Base-by-base conservation (phyloP, 2,888 invertebrate genomes). In the Hirtodrosophila duncani region DNA sequence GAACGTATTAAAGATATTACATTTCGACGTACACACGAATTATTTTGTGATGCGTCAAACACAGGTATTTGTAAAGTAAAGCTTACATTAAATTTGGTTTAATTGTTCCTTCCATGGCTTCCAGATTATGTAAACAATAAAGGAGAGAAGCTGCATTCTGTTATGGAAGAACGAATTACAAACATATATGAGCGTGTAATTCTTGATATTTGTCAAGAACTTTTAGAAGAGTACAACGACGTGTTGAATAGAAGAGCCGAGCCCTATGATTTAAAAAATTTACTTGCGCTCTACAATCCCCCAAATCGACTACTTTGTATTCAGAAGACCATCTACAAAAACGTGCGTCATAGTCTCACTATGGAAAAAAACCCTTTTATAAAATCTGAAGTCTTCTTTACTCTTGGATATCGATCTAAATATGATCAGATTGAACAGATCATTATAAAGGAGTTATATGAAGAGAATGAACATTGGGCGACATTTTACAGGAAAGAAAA, bases 381-480 rank as follows among this genome's bases (percentile, higher is more conserved):
- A 34, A 70, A 69, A 5, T 63, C 51, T 17, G 77, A 75, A 42
- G 46, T 66, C 11, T 74, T 69, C 43, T 77, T 75, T 3, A 69
- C 72, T 6, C 82, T 71, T 55, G 91, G 91, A 88, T 90, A 90
- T 59, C 87, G 90, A 11, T 91, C 91, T 67, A 90, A 91, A 66
- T 85, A 91, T 29, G 93, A 93, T 82, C 89, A 91, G 59, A 92
- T 93, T 1, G 93, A 94, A 78, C 91, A 92, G 70, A 88, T 93
- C 46, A 87, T 93, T 44, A 90, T 92, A 18, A 88, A 90, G 46
- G 93, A 93, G 84, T 89, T 92, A 37, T 91, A 90, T 65, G 90
- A 90, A 38, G 93, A 93, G 70, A 93, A 94, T 80, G 88, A 89
- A 8, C 90, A 91, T 61, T 94, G 94, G 93, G 91, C 91, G 1